Conservation (phyloP, 2,797 vertebrate genomes). For the Tokudaia tokunoshimensis region DNA sequence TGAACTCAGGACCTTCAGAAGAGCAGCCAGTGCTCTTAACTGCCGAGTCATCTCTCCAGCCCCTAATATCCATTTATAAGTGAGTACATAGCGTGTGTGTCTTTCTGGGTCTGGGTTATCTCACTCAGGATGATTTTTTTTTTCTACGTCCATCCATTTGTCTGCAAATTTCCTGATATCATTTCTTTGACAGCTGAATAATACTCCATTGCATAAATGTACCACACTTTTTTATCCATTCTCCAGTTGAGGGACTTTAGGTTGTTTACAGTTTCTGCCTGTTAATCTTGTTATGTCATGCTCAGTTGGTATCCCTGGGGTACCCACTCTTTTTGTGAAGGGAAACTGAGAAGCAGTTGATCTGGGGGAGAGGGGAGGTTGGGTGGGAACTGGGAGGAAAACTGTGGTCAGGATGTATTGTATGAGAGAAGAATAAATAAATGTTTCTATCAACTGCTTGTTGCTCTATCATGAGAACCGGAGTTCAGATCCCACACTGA, state of each 20-base stretch:
- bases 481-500: not conserved
- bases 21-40: too few relatives aligned
- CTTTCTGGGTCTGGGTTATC: not conserved
- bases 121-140: not conserved
- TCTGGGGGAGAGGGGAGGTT: not conserved
- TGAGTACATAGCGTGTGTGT: not conserved
- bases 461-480: not conserved
- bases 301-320: not conserved
- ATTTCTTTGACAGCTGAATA: not conserved
- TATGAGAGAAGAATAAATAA: not conserved
- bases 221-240: not conserved
- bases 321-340: not conserved
- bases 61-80: not conserved
- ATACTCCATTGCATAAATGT: not conserved
- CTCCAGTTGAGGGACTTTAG: not conserved
- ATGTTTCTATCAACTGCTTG: not conserved
- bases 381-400: not conserved
- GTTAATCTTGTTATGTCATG: not conserved
- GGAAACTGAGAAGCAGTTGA: not conserved
- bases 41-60: too few relatives aligned
- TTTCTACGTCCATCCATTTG: not conserved
- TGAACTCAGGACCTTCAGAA: too few relatives aligned
- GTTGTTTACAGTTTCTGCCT: not conserved
- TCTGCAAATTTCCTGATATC: not conserved
- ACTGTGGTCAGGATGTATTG: not conserved